Base-by-base conservation (phyloP, 2,797 vertebrate species). In the Malurus leucopterus region DNA sequence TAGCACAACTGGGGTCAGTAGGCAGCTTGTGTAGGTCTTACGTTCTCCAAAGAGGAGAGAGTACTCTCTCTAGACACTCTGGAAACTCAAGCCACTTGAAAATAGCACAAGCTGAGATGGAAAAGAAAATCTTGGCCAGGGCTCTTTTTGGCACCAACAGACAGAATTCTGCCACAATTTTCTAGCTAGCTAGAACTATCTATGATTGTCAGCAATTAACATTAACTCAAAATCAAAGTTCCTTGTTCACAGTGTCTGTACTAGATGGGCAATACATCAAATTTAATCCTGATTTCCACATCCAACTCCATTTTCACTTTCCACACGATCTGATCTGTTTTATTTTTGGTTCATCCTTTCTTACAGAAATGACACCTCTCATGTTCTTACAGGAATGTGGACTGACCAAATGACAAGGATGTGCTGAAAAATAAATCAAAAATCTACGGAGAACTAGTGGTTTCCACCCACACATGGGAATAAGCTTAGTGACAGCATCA, bases 401-500 rank as follows among this genome's bases (percentile, higher is more conserved):
- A 88, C 18, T 30, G 57, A 76, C 22, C 69, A 76, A 62, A 43
- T 57, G 36, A 86, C 38, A 84, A 43, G 12, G n/a, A 57, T 61
- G 21, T 16, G 54, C 51, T 62, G 29, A 75, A 78, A 90, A 86
- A 76, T 32, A 90, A 86, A 82, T 34, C 26, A 90, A 75, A 61
- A 84, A 55, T 65, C 86, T 71, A 65, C 40, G 91, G 80, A 91
- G 27, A 91, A 78, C 51, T 34, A 71, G 74, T 68, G 71, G 49
- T 76, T 93, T 90, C 68, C 88, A 76, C 64, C 36, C 90, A 94
- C 78, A 67, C 50, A 46, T 76, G 81, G 71, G 86, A 92, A 92
- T 57, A 49, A 86, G 32, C 57, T 82, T 59, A 88, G 59, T 32
- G 70, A 86, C 55, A 78, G 46, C 5, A 3, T 26, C 24, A 63